Evolutionary conservation across 1,140 invertebrate species (phyloP), one percentile per base, ranked within the genome.

Genomic region (Tetragnatha versicolor): DNA sequence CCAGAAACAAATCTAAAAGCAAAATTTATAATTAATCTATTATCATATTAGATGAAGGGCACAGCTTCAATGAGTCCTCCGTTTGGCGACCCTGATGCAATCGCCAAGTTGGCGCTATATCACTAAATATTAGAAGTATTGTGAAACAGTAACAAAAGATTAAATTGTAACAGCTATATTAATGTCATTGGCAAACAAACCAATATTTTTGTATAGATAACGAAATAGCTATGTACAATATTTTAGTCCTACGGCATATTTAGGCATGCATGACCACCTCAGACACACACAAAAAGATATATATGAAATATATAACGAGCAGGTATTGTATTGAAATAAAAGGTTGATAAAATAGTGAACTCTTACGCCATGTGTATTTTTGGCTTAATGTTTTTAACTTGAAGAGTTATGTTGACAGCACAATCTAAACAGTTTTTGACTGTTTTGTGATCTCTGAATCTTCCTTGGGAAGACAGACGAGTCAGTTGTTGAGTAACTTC

Each of bases 371-470:
- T 88, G 88, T 97, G 94, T 14, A 93, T 88, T 77, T 89, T 89
- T 1, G 90, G 89, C 83, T 95, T 92, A 25, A 97, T 94, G 81
- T 90, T 88, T 83, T 97, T 97, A 0, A 91, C 89, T 79, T 89
- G 85, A 45, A 94, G 83, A 0, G 96, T 90, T 10, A 92, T 89
- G 33, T 86, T 87, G 5, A 93, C 89, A 0, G 90, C 89, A 80
- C 90, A 86, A 81, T 89, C 87, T 33, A 92, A 83, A 65, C 91
- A 84, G 79, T 83, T 82, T 68, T 70, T 83, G 79, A 81, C 84
- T 82, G 63, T 80, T 58, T 88, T 87, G n/a, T n/a, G n/a, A 17
- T 86, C 88, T 35, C 85, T 37, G 22, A 79, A 79, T 60, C 63
- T 68, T 12, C 76, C 76, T 60, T 79, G 35, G 7, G 27, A 25